Base-by-base conservation (phyloP, 2,797 vertebrate genomes). In the Enteromius viviparus region DNA sequence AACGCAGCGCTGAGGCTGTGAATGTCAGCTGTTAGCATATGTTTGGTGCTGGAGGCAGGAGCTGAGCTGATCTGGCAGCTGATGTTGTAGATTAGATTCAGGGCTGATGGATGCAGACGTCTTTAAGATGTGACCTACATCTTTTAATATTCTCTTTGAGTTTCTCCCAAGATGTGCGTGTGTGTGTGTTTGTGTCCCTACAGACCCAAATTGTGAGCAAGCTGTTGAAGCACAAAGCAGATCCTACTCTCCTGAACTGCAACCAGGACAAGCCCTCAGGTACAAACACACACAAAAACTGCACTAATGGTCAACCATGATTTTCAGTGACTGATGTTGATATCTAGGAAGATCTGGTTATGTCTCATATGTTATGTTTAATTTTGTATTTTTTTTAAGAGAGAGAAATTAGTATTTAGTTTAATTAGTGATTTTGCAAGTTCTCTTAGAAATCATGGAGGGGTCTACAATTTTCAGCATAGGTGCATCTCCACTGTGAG, bases 191-290 rank as follows among this genome's bases (percentile, higher is more conserved):
- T 83, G 45, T 85, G 42, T 86, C 65, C 34, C 19, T 90, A 81
- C 94, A 99, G 98, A 94, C 94, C 5, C 94, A 87, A 89, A 94
- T 98, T 87, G 96, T 98, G 92, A 96, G 95, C 88, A 94, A 96
- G 85, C 96, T 99, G 85, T 87, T 99, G 91, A 92, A 90, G 85
- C 95, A 95, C 88, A 91, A 94, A 83, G 96, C 96, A 23, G 95
- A 98, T 90, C 97, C 97, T 0, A 95, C 93, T 84, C 93, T 97
- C 76, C 87, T 97, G 88, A 99, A 98, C 94, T 95, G 94, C 92
- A 96, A 95, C 89, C 95, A 96, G 84, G 97, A 98, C 91, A 98
- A 97, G 81, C 95, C 98, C 78, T 97, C 97, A 94, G 97, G 98
- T 99, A 92, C 49, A 49, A 12, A 75, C 79, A 55, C 45, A 53